Conservation (phyloP, 2,888 invertebrate genomes). For the Tetanocera ferruginea region DNA sequence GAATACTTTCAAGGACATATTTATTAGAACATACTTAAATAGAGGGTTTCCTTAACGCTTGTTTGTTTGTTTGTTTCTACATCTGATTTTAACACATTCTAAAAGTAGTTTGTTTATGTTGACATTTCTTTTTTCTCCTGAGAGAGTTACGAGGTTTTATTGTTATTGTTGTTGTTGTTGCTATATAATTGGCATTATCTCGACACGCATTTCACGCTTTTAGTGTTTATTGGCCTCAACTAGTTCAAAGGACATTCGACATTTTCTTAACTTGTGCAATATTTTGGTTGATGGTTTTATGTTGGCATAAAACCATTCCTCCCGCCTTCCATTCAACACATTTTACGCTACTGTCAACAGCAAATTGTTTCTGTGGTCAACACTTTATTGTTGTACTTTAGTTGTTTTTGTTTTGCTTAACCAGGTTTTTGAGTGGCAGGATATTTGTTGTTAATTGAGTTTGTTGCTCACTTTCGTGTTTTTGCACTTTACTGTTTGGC, state of each 20-base stretch:
- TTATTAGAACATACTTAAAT: background rate
- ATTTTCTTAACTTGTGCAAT: background rate
- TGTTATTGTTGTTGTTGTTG: background rate
- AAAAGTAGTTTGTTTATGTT: conserved; percentile 1
- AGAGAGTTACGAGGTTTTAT: background rate
- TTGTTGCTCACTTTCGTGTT: background rate
- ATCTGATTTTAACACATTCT: background rate
- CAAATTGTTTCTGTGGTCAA: conserved; percentile 3
- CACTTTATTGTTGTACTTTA: background rate
- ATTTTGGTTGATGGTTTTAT: background rate
- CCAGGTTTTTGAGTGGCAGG: background rate
- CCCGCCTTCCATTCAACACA: background rate
- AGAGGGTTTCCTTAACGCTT: background rate
- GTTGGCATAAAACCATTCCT: too few species aligned
- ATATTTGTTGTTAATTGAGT: background rate
- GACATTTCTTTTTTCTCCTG: background rate
- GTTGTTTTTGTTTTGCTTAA: background rate
- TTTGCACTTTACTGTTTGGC: too few species aligned
- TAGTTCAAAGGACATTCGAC: conserved; percentile 1
- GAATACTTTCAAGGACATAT: background rate
- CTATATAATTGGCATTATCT: background rate
- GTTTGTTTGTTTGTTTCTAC: conserved; percentile 5
- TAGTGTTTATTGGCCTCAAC: background rate
- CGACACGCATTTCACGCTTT: conserved; percentile 7
- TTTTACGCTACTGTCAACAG: background rate